Evolutionary conservation across 2,113 vertebrate species (phyloP), one percentile per base, ranked within the genome.

Genomic region (Notothenia coriiceps): DNA sequence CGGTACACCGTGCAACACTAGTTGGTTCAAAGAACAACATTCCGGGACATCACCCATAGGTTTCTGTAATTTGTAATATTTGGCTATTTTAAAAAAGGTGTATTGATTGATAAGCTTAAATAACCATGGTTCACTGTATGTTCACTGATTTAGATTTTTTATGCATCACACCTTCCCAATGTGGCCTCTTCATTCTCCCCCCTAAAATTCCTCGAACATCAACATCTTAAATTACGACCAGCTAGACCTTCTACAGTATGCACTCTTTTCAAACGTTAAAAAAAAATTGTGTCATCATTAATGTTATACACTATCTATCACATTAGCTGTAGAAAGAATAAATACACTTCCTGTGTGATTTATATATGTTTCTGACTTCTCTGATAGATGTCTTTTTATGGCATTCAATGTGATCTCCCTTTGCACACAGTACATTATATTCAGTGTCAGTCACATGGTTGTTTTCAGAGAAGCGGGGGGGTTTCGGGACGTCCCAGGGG

Each of bases 401-500:
- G 11, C 10, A 9, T 14, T 25, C 6, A 55, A n/a, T n/a, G 29
- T 15, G 0, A 11, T 17, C 2, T 17, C 33, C n/a, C 29, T 12
- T 5, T 51, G 1, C 14, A 10, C 50, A 64, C 8, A 2, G 43
- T 35, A 15, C 7, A 7, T 44, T 70, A 33, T 43, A 11, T 74
- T 67, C 29, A 35, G 52, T 10, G 66, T 46, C 47, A 73, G 56
- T 56, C 49, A 15, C 46, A 5, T 43, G 22, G 20, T 62, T 61
- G 60, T 44, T 77, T 74, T 62, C 3, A 59, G 22, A 66, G 20
- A 50, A 10, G 2, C 35, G 18, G 18, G 25, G 54, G 82, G 71
- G 33, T 29, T 87, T 79, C 49, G 20, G 59, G 17, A 47, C 5
- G 7, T 73, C 87, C 59, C 75, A 17, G 6, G 80, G 79, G 74